Conservation (phyloP, 2,113 vertebrate species). For the Chlorocebus sabaeus region DNA sequence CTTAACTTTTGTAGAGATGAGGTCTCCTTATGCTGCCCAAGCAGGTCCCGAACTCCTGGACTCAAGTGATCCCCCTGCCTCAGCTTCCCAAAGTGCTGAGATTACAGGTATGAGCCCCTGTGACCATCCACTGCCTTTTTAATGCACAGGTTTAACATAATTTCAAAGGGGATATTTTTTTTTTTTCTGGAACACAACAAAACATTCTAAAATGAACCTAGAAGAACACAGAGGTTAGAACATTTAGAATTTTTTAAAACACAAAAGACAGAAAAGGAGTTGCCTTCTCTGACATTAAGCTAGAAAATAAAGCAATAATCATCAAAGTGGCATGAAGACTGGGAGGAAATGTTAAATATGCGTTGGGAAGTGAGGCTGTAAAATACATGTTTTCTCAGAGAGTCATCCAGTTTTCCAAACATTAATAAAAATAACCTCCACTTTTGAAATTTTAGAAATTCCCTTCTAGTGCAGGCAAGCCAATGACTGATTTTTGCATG, state of each 20-base stretch:
- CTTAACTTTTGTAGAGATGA: too few relatives aligned
- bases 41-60: too few relatives aligned
- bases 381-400: not conserved
- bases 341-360: not conserved
- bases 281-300: not conserved
- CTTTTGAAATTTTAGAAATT: not conserved
- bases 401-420: not conserved
- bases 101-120: too few relatives aligned
- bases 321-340: not conserved
- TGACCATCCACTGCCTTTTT: not conserved
- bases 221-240: not conserved
- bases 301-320: not conserved
- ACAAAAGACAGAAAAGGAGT: not conserved
- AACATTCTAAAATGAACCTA: not conserved
- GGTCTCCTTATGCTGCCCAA: too few relatives aligned
- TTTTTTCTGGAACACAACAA: not conserved
- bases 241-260: not conserved
- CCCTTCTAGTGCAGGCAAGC: not conserved
- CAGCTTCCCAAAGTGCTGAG: too few relatives aligned
- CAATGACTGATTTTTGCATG: not conserved
- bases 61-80: too few relatives aligned
- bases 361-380: not conserved
- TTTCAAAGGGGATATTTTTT: not conserved
- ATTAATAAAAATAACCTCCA: not conserved
- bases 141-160: not conserved